Evolutionary conservation across 2,888 invertebrate genomes (phyloP), one percentile per base, ranked within the genome.

Genomic region (Pollenia griseotomentosa): DNA sequence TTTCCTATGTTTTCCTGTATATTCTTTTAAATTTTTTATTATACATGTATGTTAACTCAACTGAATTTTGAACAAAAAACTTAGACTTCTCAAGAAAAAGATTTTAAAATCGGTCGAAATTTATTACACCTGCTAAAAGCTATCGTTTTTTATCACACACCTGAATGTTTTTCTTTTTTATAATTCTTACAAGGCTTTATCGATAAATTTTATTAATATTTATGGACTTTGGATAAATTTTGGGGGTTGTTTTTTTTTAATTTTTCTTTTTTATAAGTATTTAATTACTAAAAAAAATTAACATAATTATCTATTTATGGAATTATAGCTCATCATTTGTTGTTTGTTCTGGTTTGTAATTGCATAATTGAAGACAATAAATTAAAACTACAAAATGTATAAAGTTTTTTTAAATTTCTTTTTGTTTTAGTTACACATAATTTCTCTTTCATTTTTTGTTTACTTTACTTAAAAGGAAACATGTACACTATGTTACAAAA

Each of bases 141-240:
- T 1, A 23, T 23, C 23, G 23, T 23, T 23, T 23, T 23, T 23
- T 23, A 23, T 23, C 23, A 23, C 23, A 23, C 23, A 23, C 23
- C 23, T 23, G 23, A 23, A 23, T 33, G 7, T 61, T n/a, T 42
- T 42, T 61, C 70, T 4, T 44, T 48, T 73, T 55, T 63, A 19
- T 55, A 70, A 55, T 70, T 83, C 83, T 77, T 77, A 77, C 74
- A 83, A 77, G 70, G 63, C 46, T 83, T 77, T 83, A 70, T 70
- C 77, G 70, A 77, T 77, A 77, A 77, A 46, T 74, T 70, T 83
- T 83, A 83, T 75, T 83, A 83, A 83, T 68, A 82, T 75, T 61
- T 75, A 82, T 83, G 83, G 83, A 83, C 83, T 83, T 83, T 70
- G 70, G 83, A 83, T 77, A 71, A 83, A 70, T 83, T 70, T 53